Conservation (phyloP, 2,113 vertebrate genomes). For the Aramus guarauna region DNA sequence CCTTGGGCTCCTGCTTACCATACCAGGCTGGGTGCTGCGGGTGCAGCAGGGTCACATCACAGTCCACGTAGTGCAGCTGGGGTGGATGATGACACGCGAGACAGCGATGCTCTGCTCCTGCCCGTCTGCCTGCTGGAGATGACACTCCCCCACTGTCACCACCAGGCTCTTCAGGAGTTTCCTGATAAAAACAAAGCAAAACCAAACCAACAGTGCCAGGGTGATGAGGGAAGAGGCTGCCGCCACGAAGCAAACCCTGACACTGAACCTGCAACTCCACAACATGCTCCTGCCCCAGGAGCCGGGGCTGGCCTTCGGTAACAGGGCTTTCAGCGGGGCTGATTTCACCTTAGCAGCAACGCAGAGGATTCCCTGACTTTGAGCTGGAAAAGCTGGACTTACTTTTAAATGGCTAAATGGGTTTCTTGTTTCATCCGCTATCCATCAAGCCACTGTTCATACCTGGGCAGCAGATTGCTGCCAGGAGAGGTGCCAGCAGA, state of each 20-base stretch:
- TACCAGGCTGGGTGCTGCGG: not conserved
- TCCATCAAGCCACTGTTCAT: not conserved
- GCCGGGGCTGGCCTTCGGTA: not conserved
- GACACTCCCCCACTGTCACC: not conserved
- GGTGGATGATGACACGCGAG: not conserved
- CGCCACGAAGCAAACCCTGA: not conserved
- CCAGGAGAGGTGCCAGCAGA: not conserved
- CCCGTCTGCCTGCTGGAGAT: not conserved
- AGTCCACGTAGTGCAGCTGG: not conserved
- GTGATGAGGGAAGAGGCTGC: not conserved
- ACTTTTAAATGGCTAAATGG: not conserved
- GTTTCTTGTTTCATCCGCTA: not conserved
- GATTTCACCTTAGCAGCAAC: not conserved
- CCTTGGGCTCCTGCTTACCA: not conserved
- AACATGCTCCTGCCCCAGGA: not conserved
- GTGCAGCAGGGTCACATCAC: not conserved
- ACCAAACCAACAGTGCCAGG: too few species aligned
- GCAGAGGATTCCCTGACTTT: not conserved
- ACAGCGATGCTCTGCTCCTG: not conserved
- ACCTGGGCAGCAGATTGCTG: not conserved
- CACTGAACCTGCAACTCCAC: accelerated
- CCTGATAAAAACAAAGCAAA: not conserved
- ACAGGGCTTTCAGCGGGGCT: not conserved
- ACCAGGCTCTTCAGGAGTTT: not conserved
- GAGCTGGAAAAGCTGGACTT: not conserved